Percentiles rank a stretch among this genome's conserved stretches.
Evolutionary conservation across 2,113 vertebrate species (phyloP).

Genomic region (Gavia stellata): DNA sequence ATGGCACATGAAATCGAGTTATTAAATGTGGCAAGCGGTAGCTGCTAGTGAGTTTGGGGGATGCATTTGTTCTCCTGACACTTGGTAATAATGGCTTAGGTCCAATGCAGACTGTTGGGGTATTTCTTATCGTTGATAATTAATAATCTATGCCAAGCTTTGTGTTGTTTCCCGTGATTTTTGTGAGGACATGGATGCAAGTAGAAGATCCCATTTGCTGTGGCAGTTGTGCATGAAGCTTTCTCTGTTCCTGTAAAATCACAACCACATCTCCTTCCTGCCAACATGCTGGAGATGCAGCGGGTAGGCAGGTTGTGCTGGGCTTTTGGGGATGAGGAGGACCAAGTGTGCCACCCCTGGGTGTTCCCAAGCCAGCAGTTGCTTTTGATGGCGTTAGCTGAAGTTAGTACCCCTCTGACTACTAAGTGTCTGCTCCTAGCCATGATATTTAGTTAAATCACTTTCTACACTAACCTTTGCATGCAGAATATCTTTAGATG

Average conservation of each 20-base stretch:
- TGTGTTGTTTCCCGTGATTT: accelerated
- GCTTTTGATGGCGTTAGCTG: neutral
- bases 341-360: accelerated
- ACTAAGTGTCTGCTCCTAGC: neutral
- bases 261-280: neutral
- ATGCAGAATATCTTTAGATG: neutral
- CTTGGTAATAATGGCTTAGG: neutral
- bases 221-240: neutral
- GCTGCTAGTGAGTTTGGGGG: neutral
- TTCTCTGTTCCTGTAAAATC: neutral
- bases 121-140: neutral
- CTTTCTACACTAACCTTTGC: neutral
- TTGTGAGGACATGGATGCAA: neutral
- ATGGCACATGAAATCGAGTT: neutral
- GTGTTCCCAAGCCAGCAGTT: neutral
- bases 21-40: neutral
- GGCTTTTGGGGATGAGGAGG: neutral
- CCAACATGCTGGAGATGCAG: accelerated
- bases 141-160: neutral
- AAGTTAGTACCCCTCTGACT: neutral
- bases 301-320: neutral
- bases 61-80: no score
- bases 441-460: neutral
- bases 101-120: neutral
- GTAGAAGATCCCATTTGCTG: neutral